Base-by-base conservation (phyloP, 1,140 invertebrate genomes). In the Elymnias hypermnestra region DNA sequence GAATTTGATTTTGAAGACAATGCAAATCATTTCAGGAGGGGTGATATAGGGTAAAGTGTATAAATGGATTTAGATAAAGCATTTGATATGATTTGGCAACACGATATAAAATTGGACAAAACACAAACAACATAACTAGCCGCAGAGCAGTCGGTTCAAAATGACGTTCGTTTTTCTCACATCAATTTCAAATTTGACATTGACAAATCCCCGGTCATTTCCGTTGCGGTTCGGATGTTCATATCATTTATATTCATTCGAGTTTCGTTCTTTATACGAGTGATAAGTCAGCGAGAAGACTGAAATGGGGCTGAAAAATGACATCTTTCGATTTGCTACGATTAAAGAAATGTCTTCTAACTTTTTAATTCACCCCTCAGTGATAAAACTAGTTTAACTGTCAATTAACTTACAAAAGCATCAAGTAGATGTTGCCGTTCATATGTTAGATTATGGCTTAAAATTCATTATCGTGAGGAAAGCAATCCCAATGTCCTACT, bases 181-280 rank as follows among this genome's bases (percentile, higher is more conserved):
- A 70, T 74, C 66, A 69, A 66, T 57, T 83, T 83, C 76, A 83
- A 83, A 83, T 83, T 74, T 81, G 76, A 83, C 79, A 71, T 50
- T 81, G 78, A 81, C 72, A 81, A 81, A 83, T 81, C 64, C 61
- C 52, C 63, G 76, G 78, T 72, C 69, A 72, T 81, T 83, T 83
- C 78, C 78, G 66, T 41, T 72, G 69, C 61, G 72, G 69, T 72
- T 75, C 70, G 73, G 76, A 81, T 77, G 68, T 77, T 68, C 66
- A 74, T 68, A 66, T 77, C 76, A 71, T 81, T 81, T 81, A 59
- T 77, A 81, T 77, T 77, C 71, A 78, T 78, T 81, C 69, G 64
- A 59, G 60, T 64, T 72, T 65, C 51, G 42, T 36, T 59, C 57
- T 63, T 64, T 61, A 57, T 63, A 61, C 55, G 53, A 59, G 46